Conservation (phyloP, 1,140 invertebrate genomes). For the Caerostris darwini region DNA sequence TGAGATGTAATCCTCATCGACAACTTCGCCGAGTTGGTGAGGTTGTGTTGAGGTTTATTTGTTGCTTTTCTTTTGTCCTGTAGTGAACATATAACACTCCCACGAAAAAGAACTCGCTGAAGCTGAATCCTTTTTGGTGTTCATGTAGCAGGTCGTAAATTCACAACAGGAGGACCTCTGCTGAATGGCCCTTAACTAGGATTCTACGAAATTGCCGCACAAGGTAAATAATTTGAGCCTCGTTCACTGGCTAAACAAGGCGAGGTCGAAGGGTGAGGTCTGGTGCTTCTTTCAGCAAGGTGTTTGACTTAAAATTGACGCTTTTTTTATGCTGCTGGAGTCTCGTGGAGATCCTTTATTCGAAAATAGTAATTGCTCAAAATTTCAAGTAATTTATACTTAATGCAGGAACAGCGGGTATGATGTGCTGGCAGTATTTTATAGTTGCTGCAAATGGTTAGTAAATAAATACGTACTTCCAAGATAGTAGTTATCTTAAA, state of each 20-base stretch:
- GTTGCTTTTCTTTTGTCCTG: not conserved
- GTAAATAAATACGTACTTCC: not conserved
- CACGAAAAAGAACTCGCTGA: conserved; percentile 18
- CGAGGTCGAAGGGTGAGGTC: conserved; percentile 55
- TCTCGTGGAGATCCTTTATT: not conserved
- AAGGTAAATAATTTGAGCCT: conserved; percentile 60
- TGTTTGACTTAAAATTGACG: conserved; percentile 62
- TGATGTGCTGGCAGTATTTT: not conserved
- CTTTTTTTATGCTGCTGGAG: not conserved
- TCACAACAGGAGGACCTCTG: conserved; percentile 58
- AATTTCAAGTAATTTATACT: conserved; percentile 9
- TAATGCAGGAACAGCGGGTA: not conserved
- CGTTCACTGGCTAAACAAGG: conserved; percentile 45
- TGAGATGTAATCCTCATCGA: not conserved
- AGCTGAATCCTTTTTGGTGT: conserved; percentile 15
- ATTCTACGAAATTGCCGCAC: conserved; percentile 15
- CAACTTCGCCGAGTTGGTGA: not conserved
- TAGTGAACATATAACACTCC: conserved; percentile 21
- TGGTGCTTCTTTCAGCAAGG: conserved; percentile 27
- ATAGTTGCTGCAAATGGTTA: conserved; percentile 7
- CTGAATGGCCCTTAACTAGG: conserved; percentile 55
- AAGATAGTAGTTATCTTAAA: not conserved
- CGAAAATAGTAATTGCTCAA: not conserved
- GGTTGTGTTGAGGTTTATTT: not conserved
- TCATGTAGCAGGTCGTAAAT: conserved; percentile 63